Evolutionary conservation across 2,888 invertebrate genomes (phyloP).

Genomic region (Polyommatus iphigenia): DNA sequence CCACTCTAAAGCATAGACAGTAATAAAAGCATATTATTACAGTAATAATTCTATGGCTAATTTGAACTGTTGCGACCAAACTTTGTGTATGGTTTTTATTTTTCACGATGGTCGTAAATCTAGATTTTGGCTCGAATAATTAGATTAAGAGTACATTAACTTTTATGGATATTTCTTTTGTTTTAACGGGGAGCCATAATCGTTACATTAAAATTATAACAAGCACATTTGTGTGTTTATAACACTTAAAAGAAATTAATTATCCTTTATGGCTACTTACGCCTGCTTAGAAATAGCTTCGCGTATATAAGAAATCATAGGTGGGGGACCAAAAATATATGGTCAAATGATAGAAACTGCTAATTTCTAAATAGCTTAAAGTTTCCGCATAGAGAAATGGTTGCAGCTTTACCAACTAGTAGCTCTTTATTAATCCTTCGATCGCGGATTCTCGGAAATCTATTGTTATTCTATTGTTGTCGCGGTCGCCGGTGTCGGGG

Average conservation of each 20-base stretch:
- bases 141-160: slow-evolving; percentile 15
- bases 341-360: background rate
- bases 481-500: too few species aligned
- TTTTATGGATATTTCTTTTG: slow-evolving; percentile 9
- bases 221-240: background rate
- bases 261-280: background rate
- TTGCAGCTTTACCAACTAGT: too few species aligned
- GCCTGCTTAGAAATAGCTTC: background rate
- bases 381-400: too few species aligned
- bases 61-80: background rate
- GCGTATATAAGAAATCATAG: background rate
- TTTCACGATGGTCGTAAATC: slow-evolving; percentile 19
- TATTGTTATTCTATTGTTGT: too few species aligned
- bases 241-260: slow-evolving; percentile 7
- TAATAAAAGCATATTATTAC: slow-evolving; percentile 16
- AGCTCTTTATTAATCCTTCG: too few species aligned
- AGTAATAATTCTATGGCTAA: slow-evolving; percentile 15
- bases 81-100: slow-evolving; percentile 9
- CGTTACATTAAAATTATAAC: slow-evolving; percentile 15
- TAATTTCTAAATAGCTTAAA: too few species aligned
- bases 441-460: too few species aligned
- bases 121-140: slow-evolving; percentile 9
- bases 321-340: background rate
- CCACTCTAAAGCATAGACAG: background rate
- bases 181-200: slow-evolving; percentile 12